Conservation (phyloP, 35 echinoderm and acorn worm genomes). For the Ophiothrix spiculata region DNA sequence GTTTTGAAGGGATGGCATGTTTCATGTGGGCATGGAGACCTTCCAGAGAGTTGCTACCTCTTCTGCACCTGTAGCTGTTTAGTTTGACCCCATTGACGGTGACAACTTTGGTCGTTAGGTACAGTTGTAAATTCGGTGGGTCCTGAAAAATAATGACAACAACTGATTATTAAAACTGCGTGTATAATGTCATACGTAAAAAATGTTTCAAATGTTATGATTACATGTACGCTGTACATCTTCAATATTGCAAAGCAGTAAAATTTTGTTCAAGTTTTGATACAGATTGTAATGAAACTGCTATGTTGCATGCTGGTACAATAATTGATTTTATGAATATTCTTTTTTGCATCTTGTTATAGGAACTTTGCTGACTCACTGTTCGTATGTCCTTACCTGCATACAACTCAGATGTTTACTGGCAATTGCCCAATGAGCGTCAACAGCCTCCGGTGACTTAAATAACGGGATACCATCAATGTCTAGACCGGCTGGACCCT, state of each 20-base stretch:
- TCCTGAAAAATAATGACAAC: constrained; percentile 36
- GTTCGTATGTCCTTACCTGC: constrained; percentile 44
- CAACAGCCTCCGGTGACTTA: constrained; percentile 55
- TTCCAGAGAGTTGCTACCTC: constrained; percentile 60
- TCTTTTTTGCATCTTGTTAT: too few relatives aligned
- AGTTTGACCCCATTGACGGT: constrained; percentile 51
- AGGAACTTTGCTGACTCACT: too few relatives aligned
- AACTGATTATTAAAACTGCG: background rate
- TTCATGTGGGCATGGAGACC: constrained; percentile 48
- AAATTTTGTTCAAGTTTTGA: too few relatives aligned
- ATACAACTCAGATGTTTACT: constrained; percentile 68
- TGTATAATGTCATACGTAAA: background rate
- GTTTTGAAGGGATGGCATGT: constrained; percentile 40
- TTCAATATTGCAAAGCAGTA: too few relatives aligned
- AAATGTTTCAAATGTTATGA: too few relatives aligned
- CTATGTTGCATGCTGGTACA: too few relatives aligned
- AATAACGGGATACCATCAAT: constrained; percentile 64
- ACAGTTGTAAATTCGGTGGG: constrained; percentile 44
- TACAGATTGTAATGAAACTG: too few relatives aligned
- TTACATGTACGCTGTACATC: too few relatives aligned
- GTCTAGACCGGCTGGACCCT: constrained; percentile 65
- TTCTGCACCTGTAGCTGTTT: constrained; percentile 35
- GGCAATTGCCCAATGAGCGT: constrained; percentile 51
- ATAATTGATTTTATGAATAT: too few relatives aligned
- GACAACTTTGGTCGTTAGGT: constrained; percentile 35